Base-by-base conservation (phyloP, 2,113 vertebrate species). In the Entosphenus tridentatus region DNA sequence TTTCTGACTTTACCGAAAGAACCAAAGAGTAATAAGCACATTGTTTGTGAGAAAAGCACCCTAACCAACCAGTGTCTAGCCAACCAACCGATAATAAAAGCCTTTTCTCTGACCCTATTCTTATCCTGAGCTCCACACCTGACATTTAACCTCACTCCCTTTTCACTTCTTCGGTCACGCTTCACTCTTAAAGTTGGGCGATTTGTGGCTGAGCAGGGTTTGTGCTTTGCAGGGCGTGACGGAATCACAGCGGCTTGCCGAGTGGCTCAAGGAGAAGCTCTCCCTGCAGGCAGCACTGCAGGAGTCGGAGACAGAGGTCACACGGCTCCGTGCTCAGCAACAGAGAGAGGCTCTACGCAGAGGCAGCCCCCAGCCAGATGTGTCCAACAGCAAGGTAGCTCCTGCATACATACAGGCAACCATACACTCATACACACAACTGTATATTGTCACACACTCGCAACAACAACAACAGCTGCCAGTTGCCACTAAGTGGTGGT, bases 181-280 rank as follows among this genome's bases (percentile, higher is more conserved):
- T 39, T 39, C 39, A 39, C 39, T 39, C 39, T 39, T 39, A 7
- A 39, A 39, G 5, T 39, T 39, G 39, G 39, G 39, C 39, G 39
- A 39, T 39, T 39, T 39, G 39, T 39, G 39, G 39, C 39, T 39
- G 39, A 39, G 39, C 39, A 39, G 39, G 39, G 39, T 39, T 39
- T 39, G 39, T 39, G 39, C 6, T 39, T 39, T 39, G 39, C 39
- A 39, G 39, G 39, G 39, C 39, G 39, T 39, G 39, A 39, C 39
- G 6, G 39, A 39, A 39, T 39, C 39, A 39, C 39, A 39, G 6
- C 39, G 39, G 39, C 83, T 80, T 69, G 87, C 89, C 72, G 73
- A 77, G 1, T 98, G 89, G 90, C 74, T 72, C 67, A 82, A 76
- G 73, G 93, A 98, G 76, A 87, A 79, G 72, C 9, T 72, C n/a